Evolutionary conservation across 2,888 invertebrate species (phyloP).

Genomic region (Cyaniris semiargus): DNA sequence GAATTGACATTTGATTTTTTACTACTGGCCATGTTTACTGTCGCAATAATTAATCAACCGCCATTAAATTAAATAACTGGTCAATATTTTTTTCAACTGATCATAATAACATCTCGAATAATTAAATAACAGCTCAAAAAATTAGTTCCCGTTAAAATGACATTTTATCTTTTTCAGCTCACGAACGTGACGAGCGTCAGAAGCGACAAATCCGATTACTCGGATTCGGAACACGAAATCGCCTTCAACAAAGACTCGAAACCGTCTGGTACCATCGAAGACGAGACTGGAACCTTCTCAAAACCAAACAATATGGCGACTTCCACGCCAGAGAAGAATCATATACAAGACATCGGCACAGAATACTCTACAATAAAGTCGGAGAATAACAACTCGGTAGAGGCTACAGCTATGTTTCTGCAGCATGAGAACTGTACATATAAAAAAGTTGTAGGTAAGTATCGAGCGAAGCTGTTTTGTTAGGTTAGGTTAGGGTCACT

Average conservation of each 20-base stretch:
- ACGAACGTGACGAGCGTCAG: constrained; percentile 60
- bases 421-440: constrained; percentile 44
- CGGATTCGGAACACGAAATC: constrained; percentile 55
- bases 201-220: constrained; percentile 54
- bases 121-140: no score
- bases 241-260: constrained; percentile 30
- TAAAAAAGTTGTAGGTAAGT: not conserved
- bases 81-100: no score
- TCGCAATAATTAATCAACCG: no score
- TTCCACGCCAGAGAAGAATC: constrained; percentile 48
- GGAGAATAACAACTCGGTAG: constrained; percentile 39
- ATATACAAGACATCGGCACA: constrained; percentile 25
- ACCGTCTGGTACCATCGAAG: constrained; percentile 25
- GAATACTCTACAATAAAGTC: constrained; percentile 35
- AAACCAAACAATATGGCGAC: constrained; percentile 36
- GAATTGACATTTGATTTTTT: no score
- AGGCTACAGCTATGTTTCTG: constrained; percentile 49
- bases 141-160: not conserved
- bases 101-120: no score
- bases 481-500: no score
- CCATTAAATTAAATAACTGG: no score
- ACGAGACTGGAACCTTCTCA: constrained; percentile 30
- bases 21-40: no score
- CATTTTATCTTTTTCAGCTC: constrained; percentile 52
- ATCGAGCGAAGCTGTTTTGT: no score